Evolutionary conservation across 2,113 vertebrate genomes (phyloP).

Genomic region (Erythrolamprus reginae): DNA sequence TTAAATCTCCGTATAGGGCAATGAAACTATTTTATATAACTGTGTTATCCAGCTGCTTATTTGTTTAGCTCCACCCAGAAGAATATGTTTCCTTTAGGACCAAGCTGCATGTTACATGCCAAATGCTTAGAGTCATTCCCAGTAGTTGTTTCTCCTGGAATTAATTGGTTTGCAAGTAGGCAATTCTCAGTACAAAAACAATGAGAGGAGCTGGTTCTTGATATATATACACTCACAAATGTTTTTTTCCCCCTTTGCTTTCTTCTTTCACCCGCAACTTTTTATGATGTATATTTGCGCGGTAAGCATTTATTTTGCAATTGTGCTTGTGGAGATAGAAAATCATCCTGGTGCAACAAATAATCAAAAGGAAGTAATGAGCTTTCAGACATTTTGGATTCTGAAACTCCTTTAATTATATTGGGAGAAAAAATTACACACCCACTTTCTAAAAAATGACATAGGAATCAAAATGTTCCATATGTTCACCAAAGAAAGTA

Average conservation of each 20-base stretch:
- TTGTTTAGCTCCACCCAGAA: not conserved
- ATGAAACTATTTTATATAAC: not conserved
- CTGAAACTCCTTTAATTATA: not conserved
- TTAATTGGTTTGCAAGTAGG: not conserved
- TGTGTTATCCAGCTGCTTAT: not conserved
- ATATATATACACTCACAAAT: not conserved
- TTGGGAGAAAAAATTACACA: not conserved
- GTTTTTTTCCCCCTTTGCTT: not conserved
- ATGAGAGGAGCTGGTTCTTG: not conserved
- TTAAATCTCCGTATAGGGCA: not conserved
- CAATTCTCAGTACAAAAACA: not conserved
- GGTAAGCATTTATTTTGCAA: not conserved
- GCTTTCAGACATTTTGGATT: not conserved
- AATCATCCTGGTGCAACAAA: not conserved
- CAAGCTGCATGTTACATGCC: not conserved
- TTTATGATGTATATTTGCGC: not conserved
- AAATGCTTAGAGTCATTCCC: not conserved
- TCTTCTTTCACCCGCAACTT: not conserved
- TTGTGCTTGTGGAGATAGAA: not conserved
- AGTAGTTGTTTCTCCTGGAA: not conserved
- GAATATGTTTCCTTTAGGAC: not conserved
- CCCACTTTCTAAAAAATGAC: not conserved
- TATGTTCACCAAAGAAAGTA: not conserved
- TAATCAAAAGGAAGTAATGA: not conserved
- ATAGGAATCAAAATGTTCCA: not conserved